Evolutionary conservation across 2,797 vertebrate genomes (phyloP), one percentile per base, ranked within the genome.

Genomic region (Ataeniobius toweri): DNA sequence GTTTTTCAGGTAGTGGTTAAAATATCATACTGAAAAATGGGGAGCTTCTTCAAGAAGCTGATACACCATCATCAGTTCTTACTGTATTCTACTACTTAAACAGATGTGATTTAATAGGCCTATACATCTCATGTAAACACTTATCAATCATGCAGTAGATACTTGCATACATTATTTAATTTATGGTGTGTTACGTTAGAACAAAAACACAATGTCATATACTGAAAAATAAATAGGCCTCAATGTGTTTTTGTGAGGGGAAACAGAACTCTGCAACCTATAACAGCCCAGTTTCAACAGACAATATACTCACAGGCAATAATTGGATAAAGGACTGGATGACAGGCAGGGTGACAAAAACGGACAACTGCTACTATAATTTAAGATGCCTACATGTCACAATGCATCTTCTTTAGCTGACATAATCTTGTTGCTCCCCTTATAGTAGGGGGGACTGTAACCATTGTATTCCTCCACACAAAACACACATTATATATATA

Each of bases 311-410:
- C 55, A 76, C 63, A 73, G 56, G 41, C 74, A 81, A 6, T 24
- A 39, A 86, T 67, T 65, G 55, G 55, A 84, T 73, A 65, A 68
- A 84, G 61, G 77, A 74, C 59, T 48, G 78, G 71, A 46, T 76
- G 79, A 84, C 71, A 59, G 48, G 71, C 36, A 39, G 44, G 58
- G 36, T 76, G 73, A 80, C 73, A 55, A n/a, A 75, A 65, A 71
- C 12, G 31, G 63, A 74, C 83, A 86, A 87, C 55, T 56, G 20
- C 82, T 76, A 81, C 80, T 80, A 76, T 79, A 61, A 88, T 83
- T 87, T 73, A 80, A 76, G 75, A 79, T 24, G 55, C 36, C 76
- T 80, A 53, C 67, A 83, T 80, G 78, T 79, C 80, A 81, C 80
- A 81, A 79, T 24, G 80, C 82, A 86, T 84, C 85, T 58, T 68